Conservation (phyloP, 2,113 vertebrate genomes). For the Pollachius pollachius region DNA sequence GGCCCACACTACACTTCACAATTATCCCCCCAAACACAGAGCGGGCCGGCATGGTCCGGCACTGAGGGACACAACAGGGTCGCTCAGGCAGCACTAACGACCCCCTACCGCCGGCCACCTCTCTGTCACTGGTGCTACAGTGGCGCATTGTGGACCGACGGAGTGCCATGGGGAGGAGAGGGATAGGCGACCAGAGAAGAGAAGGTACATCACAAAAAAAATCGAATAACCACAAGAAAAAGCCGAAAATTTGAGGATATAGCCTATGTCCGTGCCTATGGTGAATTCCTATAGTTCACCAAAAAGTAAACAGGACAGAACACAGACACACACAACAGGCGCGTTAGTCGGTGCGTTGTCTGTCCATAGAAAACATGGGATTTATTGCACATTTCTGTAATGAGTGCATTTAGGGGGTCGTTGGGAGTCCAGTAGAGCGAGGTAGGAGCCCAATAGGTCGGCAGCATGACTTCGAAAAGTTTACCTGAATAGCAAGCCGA, state of each 20-base stretch:
- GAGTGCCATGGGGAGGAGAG: slow-evolving; percentile 3
- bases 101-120: slow-evolving; percentile 67
- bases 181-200: neutral
- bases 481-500: slow-evolving; percentile 64
- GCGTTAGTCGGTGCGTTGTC: neutral
- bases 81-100: slow-evolving; percentile 69
- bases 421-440: slow-evolving; percentile 5
- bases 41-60: slow-evolving; percentile 51
- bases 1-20: slow-evolving; percentile 55
- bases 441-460: slow-evolving; percentile 8
- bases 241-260: slow-evolving; percentile 10
- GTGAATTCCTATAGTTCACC: slow-evolving; percentile 35
- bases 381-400: too few relatives aligned
- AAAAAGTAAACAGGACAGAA: neutral
- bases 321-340: slow-evolving; percentile 52
- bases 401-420: neutral
- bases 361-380: neutral
- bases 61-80: slow-evolving; percentile 60
- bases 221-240: slow-evolving; percentile 12
- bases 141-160: slow-evolving; percentile 53
- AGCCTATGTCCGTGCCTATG: slow-evolving; percentile 33
- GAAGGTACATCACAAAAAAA: neutral
- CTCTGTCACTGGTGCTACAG: slow-evolving; percentile 57
- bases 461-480: slow-evolving; percentile 32
- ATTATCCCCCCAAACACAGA: slow-evolving; percentile 50